phyloP scores from a whole-genome alignment of 2,113 vertebrate species.

The Brachypteracias leptosomus region DNA sequence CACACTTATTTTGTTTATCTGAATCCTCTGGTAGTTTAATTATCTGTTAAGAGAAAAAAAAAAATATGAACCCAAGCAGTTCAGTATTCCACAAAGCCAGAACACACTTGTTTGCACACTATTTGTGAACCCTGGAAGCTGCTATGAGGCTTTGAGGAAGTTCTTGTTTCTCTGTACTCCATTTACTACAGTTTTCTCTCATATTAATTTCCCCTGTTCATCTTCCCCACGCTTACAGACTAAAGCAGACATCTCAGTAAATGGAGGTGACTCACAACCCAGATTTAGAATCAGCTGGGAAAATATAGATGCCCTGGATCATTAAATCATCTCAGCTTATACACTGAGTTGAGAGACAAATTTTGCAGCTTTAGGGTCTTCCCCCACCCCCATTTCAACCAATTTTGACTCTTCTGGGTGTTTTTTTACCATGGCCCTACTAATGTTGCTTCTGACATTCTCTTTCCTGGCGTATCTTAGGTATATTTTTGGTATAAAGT shows the following conservation, averaged over 20 bases:
- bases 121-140: not conserved
- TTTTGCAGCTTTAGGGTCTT: not conserved
- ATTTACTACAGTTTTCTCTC: not conserved
- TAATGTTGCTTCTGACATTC: not conserved
- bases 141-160: not conserved
- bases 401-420: not conserved
- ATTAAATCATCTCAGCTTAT: not conserved
- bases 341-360: not conserved
- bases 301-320: not conserved
- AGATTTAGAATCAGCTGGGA: not conserved
- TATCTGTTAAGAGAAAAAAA: slow-evolving; percentile 69
- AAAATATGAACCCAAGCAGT: not conserved
- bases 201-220: not conserved
- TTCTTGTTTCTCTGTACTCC: not conserved
- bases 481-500: not conserved
- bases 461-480: not conserved
- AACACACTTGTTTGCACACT: not conserved
- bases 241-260: not conserved
- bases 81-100: not conserved
- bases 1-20: slow-evolving; percentile 29
- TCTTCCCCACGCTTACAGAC: not conserved
- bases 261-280: not conserved
- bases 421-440: not conserved
- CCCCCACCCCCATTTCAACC: not conserved
- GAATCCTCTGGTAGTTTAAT: slow-evolving; percentile 74